Conservation (phyloP, 1,140 invertebrate species). For the Diabrotica virgifera region DNA sequence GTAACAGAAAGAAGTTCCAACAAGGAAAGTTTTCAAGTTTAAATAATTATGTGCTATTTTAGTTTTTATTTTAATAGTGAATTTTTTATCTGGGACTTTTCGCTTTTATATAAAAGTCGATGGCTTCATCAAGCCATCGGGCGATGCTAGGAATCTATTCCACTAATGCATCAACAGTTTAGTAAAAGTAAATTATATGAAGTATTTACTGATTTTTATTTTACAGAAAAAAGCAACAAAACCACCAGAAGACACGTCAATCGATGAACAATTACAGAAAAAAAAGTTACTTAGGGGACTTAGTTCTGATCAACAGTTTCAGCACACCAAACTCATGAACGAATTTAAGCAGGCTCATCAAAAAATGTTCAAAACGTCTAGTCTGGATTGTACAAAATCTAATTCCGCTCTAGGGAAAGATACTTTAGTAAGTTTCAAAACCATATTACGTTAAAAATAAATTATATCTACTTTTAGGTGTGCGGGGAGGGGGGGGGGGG, state of each 20-base stretch:
- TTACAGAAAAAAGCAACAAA: slow-evolving; percentile 47
- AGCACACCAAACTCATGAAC: slow-evolving; percentile 76
- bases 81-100: too few relatives aligned
- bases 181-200: too few relatives aligned
- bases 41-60: too few relatives aligned
- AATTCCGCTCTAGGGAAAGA: slow-evolving; percentile 16
- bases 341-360: slow-evolving; percentile 82
- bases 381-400: slow-evolving; percentile 5
- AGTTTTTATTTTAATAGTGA: too few relatives aligned
- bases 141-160: too few relatives aligned
- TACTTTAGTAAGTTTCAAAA: slow-evolving; percentile 15
- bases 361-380: slow-evolving; percentile 67
- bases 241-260: slow-evolving; percentile 37
- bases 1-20: too few relatives aligned
- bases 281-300: slow-evolving; percentile 49
- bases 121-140: too few relatives aligned
- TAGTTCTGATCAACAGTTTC: slow-evolving; percentile 59
- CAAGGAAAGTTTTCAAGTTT: too few relatives aligned
- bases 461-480: too few relatives aligned
- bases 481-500: too few relatives aligned
- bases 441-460: background rate
- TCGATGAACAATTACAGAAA: slow-evolving; percentile 49
- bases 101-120: too few relatives aligned
- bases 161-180: too few relatives aligned
- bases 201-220: slow-evolving; percentile 4